Conservation (phyloP, 1,140 invertebrate species). For the Luehdorfia chinensis region DNA sequence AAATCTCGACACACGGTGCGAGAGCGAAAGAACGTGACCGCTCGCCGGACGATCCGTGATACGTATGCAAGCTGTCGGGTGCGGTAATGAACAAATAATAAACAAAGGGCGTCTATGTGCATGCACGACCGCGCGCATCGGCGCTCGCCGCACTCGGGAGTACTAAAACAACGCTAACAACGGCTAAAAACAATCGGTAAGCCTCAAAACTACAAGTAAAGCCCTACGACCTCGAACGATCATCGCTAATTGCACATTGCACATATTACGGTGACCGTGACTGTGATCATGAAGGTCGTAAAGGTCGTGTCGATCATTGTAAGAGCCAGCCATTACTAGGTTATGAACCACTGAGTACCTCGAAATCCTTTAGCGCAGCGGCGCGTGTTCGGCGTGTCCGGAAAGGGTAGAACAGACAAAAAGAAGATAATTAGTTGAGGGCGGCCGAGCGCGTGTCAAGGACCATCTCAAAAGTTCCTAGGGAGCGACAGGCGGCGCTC, state of each 20-base stretch:
- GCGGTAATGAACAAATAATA: conserved; percentile 71
- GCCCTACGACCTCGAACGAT: conserved; percentile 77
- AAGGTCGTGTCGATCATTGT: conserved; percentile 71
- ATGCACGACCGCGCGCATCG: conserved; percentile 68
- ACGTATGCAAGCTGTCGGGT: conserved; percentile 73
- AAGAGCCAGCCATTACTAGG: conserved; percentile 76
- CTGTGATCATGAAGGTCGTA: conserved; percentile 59
- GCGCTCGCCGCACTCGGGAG: conserved; percentile 72
- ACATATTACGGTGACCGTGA: conserved; percentile 56
- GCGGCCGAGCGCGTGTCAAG: conserved; percentile 81
- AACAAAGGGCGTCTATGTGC: conserved; percentile 73
- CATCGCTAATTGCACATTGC: conserved; percentile 60
- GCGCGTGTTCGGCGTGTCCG: conserved; percentile 69
- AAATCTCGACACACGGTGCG: conserved; percentile 48
- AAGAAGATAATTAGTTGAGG: conserved; percentile 69
- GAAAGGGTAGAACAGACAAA: conserved; percentile 72
- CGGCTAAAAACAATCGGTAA: conserved; percentile 77
- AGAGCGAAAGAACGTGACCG: conserved; percentile 56
- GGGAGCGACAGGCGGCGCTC: conserved; percentile 45
- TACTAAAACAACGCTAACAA: conserved; percentile 78
- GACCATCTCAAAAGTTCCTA: conserved; percentile 99
- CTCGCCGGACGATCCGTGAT: conserved; percentile 68
- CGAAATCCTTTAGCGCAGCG: conserved; percentile 83
- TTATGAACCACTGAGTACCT: conserved; percentile 81
- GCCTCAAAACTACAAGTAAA: conserved; percentile 80